A percentile compares a stretch with the other conserved stretches of the same genome.
Conservation (phyloP, 2,797 vertebrate species). For the Rhinoraja longicauda region DNA sequence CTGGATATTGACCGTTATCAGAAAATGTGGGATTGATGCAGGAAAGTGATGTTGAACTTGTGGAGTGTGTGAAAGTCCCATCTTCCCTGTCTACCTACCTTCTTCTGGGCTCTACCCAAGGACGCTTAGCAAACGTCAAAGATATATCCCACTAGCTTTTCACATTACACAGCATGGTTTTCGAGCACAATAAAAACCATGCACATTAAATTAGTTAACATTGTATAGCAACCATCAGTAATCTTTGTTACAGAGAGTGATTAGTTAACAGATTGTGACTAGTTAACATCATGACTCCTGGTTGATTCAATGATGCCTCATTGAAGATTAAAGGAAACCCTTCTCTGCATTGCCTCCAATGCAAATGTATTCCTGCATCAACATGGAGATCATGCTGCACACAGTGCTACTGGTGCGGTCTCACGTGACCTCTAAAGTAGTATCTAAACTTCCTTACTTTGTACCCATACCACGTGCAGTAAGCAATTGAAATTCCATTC, state of each 20-base stretch:
- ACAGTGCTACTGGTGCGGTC: no score
- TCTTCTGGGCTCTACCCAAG: background rate
- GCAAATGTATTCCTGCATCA: no score
- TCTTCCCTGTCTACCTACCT: background rate
- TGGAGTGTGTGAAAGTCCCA: background rate
- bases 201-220: background rate
- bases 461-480: no score
- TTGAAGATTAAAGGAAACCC: no score
- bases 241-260: background rate
- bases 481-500: no score
- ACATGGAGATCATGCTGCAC: no score
- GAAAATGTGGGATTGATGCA: no score
- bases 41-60: no score
- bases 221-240: background rate
- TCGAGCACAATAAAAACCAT: background rate
- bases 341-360: no score
- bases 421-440: no score
- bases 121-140: background rate
- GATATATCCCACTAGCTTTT: background rate
- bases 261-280: background rate
- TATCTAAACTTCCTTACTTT: no score
- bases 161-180: background rate
- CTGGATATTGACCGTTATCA: no score
- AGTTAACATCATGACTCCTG: background rate
- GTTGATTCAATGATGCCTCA: background rate